These are phyloP conservation scores for Sternotherus odoratus DNA, from an alignment of 2,797 vertebrate genomes.

Conservation along the genomic window DNA sequence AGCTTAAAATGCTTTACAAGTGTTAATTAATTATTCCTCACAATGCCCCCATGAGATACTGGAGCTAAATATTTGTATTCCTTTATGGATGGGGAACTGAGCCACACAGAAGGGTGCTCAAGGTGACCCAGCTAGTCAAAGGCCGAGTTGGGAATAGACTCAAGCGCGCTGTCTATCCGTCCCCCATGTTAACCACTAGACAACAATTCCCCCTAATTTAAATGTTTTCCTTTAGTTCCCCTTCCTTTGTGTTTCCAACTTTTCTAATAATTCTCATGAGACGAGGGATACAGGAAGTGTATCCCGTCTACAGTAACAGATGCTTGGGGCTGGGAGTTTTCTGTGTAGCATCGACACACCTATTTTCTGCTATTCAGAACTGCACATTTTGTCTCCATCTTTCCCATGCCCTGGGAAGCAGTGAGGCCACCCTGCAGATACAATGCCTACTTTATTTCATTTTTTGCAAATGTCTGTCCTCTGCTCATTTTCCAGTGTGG, in stretches of 20 bases:
- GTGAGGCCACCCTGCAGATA: background rate
- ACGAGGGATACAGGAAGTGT: constrained; percentile 33
- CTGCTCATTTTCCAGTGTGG: background rate
- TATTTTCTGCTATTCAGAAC: background rate
- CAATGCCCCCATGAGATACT: constrained; percentile 50
- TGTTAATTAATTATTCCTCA: constrained; percentile 70
- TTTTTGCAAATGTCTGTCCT: background rate
- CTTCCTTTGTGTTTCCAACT: background rate
- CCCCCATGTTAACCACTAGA: background rate
- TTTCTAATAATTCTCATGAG: constrained; percentile 15
- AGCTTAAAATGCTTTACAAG: constrained; percentile 70
- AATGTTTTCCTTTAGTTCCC: background rate
- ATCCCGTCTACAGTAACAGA: constrained; percentile 35
- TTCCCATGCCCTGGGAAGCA: background rate
- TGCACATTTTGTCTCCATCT: background rate
- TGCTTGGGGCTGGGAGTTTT: background rate
- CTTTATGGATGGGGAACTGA: constrained; percentile 21
- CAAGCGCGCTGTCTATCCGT: background rate
- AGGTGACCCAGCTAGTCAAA: constrained; percentile 35
- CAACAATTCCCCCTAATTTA: background rate
- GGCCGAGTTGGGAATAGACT: background rate
- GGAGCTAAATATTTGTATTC: constrained; percentile 23
- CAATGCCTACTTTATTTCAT: background rate
- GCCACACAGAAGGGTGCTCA: constrained; percentile 45
- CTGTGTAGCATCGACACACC: background rate